Conservation (phyloP, 2,888 invertebrate species). For the Emmelina monodactyla region DNA sequence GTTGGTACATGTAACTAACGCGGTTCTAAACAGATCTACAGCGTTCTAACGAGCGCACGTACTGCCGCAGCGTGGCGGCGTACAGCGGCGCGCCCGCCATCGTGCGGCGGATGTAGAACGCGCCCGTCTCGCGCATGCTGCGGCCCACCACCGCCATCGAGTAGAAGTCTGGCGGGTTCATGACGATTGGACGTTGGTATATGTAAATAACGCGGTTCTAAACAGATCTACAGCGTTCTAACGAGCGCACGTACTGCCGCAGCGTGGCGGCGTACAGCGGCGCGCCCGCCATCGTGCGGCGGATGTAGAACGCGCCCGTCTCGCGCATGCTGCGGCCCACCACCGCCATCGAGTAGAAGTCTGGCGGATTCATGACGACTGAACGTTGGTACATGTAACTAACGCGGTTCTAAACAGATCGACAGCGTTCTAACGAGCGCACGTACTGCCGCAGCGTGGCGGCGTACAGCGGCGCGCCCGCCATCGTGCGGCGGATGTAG, state of each 20-base stretch:
- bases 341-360: constrained; percentile 93
- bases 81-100: constrained; percentile 89
- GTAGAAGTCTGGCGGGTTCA: constrained; percentile 96
- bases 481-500: constrained; percentile 91
- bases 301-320: constrained; percentile 95
- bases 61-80: constrained; percentile 92
- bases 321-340: constrained; percentile 88
- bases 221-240: too few relatives aligned
- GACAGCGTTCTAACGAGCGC: too few relatives aligned
- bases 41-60: too few relatives aligned
- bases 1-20: too few relatives aligned
- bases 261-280: constrained; percentile 94
- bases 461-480: constrained; percentile 89
- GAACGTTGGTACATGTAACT: too few relatives aligned
- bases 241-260: constrained; percentile 90
- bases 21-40: too few relatives aligned
- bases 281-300: constrained; percentile 87
- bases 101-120: constrained; percentile 94
- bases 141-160: constrained; percentile 91
- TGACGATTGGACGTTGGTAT: too few relatives aligned
- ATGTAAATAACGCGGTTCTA: too few relatives aligned
- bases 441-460: constrained; percentile 94
- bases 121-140: constrained; percentile 88
- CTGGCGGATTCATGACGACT: too few relatives aligned
- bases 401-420: too few relatives aligned